These are phyloP conservation scores for Gastrophryne carolinensis DNA, from an alignment of 2,797 vertebrate species.

Conservation along the genomic window DNA sequence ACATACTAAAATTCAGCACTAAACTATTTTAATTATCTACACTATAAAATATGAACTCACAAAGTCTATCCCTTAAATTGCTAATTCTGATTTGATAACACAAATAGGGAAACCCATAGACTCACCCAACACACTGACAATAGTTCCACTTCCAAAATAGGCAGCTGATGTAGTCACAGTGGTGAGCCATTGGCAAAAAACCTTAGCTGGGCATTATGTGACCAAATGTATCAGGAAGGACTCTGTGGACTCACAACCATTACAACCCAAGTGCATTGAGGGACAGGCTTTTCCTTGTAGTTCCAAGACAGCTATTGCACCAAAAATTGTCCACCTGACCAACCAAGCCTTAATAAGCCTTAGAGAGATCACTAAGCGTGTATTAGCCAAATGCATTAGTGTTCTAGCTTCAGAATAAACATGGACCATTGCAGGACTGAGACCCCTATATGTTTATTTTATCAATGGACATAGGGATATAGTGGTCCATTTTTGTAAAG, in stretches of 20 bases:
- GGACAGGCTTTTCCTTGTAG: neutral
- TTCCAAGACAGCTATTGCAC: neutral
- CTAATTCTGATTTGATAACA: too few relatives aligned
- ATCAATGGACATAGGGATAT: neutral
- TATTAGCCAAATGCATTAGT: too few relatives aligned
- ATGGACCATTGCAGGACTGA: too few relatives aligned
- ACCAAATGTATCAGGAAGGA: too few relatives aligned
- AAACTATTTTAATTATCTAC: neutral
- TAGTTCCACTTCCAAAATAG: constrained; percentile 16
- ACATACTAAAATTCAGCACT: neutral
- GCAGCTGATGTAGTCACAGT: neutral
- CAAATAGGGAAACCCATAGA: neutral
- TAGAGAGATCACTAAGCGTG: too few relatives aligned
- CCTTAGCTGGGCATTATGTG: neutral
- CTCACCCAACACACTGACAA: constrained; percentile 14
- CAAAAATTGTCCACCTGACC: neutral
- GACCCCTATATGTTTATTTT: too few relatives aligned
- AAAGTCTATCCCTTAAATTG: too few relatives aligned
- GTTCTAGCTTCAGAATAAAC: too few relatives aligned
- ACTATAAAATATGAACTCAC: too few relatives aligned
- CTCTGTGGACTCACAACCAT: too few relatives aligned
- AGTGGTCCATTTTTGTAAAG: neutral
- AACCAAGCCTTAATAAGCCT: neutral
- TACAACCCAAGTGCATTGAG: too few relatives aligned
- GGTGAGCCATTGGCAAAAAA: neutral